Conservation (phyloP, 2,797 vertebrate species). For the Amblyopsis hoosieri region DNA sequence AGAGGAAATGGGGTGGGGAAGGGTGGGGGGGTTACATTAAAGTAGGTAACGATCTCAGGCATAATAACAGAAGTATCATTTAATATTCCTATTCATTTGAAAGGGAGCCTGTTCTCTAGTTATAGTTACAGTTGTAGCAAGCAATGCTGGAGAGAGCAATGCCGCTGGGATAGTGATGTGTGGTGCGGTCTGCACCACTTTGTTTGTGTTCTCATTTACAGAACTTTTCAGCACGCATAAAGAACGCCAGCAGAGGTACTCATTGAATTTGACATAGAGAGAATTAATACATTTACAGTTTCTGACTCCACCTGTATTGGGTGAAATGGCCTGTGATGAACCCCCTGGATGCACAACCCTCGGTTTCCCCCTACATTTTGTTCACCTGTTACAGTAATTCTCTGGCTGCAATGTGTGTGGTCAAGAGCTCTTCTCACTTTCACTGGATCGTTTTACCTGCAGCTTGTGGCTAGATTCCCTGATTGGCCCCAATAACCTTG, state of each 20-base stretch:
- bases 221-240: too few species aligned
- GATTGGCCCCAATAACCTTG: slow-evolving; percentile 11
- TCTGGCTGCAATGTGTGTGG: slow-evolving; percentile 3
- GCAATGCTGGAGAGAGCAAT: too few species aligned
- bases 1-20: background rate
- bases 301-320: too few species aligned
- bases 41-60: slow-evolving; percentile 37
- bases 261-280: too few species aligned
- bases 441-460: slow-evolving; percentile 26
- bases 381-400: background rate
- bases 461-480: background rate
- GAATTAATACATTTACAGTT: too few species aligned
- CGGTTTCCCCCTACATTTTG: background rate
- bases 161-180: too few species aligned
- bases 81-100: slow-evolving; percentile 56
- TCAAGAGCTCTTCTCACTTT: slow-evolving; percentile 22
- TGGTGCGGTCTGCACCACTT: too few species aligned
- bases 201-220: too few species aligned
- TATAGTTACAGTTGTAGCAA: slow-evolving; percentile 19
- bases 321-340: slow-evolving; percentile 39
- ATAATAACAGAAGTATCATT: slow-evolving; percentile 59
- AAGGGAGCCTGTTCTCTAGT: slow-evolving; percentile 44
- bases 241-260: too few species aligned
- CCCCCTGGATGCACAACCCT: slow-evolving; percentile 17
- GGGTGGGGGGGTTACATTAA: slow-evolving; percentile 1